These are phyloP conservation scores for Nephrotoma flavescens DNA, from an alignment of 2,888 invertebrate species.

Conservation along the genomic window DNA sequence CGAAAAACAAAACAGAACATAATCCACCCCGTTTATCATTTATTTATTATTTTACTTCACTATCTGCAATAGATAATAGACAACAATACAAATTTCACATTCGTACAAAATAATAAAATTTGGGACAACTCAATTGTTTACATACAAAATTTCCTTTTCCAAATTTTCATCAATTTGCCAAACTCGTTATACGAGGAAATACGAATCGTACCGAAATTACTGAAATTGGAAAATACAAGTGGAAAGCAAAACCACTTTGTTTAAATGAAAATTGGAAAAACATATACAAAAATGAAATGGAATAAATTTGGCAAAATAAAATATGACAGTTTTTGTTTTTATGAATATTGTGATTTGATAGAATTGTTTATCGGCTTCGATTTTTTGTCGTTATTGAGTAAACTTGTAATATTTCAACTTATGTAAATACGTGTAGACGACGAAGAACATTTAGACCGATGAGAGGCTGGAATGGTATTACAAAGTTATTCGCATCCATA, in stretches of 20 bases:
- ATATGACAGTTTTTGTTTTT: not conserved
- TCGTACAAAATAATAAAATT: not conserved
- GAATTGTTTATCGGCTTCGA: not conserved
- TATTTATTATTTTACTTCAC: not conserved
- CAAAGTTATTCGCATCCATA: no score
- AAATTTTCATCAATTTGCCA: not conserved
- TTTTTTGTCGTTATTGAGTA: not conserved
- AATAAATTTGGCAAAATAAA: not conserved
- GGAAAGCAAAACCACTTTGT: not conserved
- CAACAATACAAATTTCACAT: not conserved
- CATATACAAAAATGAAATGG: not conserved
- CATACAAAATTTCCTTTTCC: not conserved
- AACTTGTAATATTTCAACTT: not conserved
- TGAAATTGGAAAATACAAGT: not conserved
- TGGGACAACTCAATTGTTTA: not conserved
- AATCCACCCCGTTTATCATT: not conserved
- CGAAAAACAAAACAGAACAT: not conserved
- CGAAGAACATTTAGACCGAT: not conserved
- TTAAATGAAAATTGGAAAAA: not conserved
- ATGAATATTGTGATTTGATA: not conserved
- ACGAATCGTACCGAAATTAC: not conserved
- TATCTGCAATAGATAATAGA: not conserved
- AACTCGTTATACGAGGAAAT: not conserved
- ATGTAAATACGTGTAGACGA: not conserved
- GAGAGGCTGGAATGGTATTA: not conserved